Percentiles rank a stretch among this genome's conserved stretches.
These are phyloP conservation scores for Meloidogyne exigua DNA, from an alignment of 1,140 invertebrate species.

Conservation along the genomic window DNA sequence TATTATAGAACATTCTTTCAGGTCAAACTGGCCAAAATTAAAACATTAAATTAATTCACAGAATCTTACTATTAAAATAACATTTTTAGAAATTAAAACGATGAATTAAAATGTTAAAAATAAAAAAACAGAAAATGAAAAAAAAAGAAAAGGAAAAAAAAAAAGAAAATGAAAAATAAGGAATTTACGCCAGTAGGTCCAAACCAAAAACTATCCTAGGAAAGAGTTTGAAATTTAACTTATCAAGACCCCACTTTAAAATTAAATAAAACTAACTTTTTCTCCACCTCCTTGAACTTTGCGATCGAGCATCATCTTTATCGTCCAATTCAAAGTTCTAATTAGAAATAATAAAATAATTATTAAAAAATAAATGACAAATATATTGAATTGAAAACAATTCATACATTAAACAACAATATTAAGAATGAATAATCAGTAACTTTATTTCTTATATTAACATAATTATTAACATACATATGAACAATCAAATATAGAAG, in stretches of 20 bases:
- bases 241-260: too few relatives aligned
- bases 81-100: background rate
- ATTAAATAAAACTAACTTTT: background rate
- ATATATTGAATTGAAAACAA: slow-evolving; percentile 9
- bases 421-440: background rate
- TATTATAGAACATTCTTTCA: slow-evolving; percentile 61
- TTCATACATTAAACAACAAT: background rate
- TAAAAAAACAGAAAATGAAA: background rate
- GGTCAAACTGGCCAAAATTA: slow-evolving; percentile 63
- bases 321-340: background rate
- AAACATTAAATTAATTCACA: slow-evolving; percentile 56
- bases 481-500: too few relatives aligned
- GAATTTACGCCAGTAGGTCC: background rate
- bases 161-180: too few relatives aligned
- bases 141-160: too few relatives aligned
- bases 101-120: background rate
- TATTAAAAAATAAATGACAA: background rate
- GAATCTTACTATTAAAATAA: background rate
- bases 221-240: too few relatives aligned
- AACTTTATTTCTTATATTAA: too few relatives aligned
- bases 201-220: background rate
- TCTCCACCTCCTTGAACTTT: background rate
- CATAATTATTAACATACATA: too few relatives aligned
- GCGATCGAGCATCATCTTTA: background rate
- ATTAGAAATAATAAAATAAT: background rate